These are phyloP conservation scores for Amphimedon queenslandica DNA, from an alignment of 37 sponge, comb jelly and placozoan species.

Conservation along the genomic window DNA sequence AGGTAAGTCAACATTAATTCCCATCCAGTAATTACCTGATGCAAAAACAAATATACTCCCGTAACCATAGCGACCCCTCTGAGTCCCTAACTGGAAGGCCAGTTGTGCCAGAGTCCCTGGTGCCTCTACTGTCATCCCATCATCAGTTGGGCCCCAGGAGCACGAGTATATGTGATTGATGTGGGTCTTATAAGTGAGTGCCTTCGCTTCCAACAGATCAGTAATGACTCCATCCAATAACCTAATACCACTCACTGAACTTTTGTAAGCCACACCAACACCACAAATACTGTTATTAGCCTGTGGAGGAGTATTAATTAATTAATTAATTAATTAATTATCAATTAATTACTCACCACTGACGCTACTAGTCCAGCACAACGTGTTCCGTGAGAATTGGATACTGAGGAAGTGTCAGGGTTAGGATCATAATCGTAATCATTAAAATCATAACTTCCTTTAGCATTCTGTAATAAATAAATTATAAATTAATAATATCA, in stretches of 20 bases:
- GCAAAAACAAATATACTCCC: slow-evolving; percentile 94
- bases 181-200: slow-evolving; percentile 59
- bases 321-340: not conserved
- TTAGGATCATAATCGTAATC: slow-evolving; percentile 55
- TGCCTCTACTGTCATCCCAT: slow-evolving; percentile 70
- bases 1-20: too few relatives aligned
- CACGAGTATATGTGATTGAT: slow-evolving; percentile 70
- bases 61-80: slow-evolving; percentile 75
- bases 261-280: slow-evolving; percentile 74
- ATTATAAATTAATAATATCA: too few relatives aligned
- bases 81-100: slow-evolving; percentile 31
- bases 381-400: slow-evolving; percentile 70
- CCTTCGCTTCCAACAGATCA: slow-evolving; percentile 60
- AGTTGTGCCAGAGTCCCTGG: slow-evolving; percentile 72
- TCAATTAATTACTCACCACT: not conserved
- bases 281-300: slow-evolving; percentile 69
- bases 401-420: slow-evolving; percentile 28
- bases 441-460: slow-evolving; percentile 76
- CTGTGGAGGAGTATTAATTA: not conserved
- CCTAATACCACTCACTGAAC: slow-evolving; percentile 60
- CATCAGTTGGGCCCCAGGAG: slow-evolving; percentile 81
- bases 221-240: slow-evolving; percentile 72
- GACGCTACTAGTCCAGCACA: slow-evolving; percentile 82
- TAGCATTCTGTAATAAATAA: slow-evolving; percentile 18
- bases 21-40: slow-evolving; percentile 64